Evolutionary conservation across 2,113 vertebrate species (phyloP).

Genomic region (Leucosticte australis): DNA sequence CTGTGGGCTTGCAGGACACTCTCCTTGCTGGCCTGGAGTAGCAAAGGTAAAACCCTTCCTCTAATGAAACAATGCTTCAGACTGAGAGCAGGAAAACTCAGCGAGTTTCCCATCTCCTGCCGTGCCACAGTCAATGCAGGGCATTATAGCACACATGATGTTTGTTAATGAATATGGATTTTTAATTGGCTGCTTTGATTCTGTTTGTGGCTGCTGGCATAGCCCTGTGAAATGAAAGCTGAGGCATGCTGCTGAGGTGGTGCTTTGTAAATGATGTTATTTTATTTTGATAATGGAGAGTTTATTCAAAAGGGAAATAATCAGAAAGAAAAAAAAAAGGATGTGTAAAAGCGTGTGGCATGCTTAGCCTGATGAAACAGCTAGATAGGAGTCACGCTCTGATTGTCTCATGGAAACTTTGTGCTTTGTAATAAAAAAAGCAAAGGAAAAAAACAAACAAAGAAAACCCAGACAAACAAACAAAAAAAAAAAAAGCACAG

Average conservation of each 20-base stretch:
- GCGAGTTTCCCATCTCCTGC: neutral
- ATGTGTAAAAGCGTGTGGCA: neutral
- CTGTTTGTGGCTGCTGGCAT: conserved; percentile 26
- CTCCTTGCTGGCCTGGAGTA: neutral
- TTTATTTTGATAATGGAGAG: conserved; percentile 24
- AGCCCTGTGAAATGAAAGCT: conserved; percentile 32
- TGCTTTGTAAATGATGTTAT: conserved; percentile 29
- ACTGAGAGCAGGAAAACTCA: neutral
- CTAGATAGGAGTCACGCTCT: conserved; percentile 23
- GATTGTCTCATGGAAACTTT: neutral
- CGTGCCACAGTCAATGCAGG: neutral
- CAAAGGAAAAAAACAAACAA: neutral
- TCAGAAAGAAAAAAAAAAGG: neutral
- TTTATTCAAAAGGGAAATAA: neutral
- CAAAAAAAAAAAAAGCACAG: neutral
- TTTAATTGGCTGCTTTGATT: conserved; percentile 63
- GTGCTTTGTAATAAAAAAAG: neutral
- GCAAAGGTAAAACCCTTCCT: neutral
- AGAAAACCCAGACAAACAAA: neutral
- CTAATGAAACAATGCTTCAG: neutral
- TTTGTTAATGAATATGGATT: conserved; percentile 57
- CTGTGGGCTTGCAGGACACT: neutral
- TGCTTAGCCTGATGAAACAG: neutral
- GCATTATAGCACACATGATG: conserved; percentile 8
- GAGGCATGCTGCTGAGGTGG: conserved; percentile 38